Conservation (phyloP, 1,140 invertebrate species). For the Brachionus manjavacas region DNA sequence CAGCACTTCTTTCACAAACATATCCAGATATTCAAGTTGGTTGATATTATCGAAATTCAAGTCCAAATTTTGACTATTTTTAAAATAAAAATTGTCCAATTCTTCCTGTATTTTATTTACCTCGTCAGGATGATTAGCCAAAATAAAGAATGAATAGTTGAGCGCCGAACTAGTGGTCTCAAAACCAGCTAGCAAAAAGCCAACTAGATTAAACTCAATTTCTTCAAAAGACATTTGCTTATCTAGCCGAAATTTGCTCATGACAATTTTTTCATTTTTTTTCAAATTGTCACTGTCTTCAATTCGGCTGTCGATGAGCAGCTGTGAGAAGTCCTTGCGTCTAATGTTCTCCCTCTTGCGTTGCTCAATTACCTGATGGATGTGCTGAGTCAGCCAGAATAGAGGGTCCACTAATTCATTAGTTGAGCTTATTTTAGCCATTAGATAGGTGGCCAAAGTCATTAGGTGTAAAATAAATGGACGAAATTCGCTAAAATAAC, state of each 20-base stretch:
- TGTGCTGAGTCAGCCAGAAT: conserved; percentile 29
- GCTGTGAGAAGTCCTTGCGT: conserved; percentile 27
- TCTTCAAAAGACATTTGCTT: conserved; percentile 45
- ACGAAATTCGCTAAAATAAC: conserved; percentile 29
- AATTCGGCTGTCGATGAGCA: not conserved
- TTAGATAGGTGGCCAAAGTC: not conserved
- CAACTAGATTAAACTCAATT: conserved; percentile 49
- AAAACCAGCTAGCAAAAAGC: conserved; percentile 54
- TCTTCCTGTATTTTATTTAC: conserved; percentile 58
- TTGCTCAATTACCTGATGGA: conserved; percentile 13
- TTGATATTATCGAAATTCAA: not conserved
- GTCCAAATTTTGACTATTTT: not conserved
- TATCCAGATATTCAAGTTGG: conserved; percentile 4
- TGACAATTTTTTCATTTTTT: conserved; percentile 5
- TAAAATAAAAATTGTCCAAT: conserved; percentile 44
- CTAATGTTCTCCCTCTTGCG: not conserved
- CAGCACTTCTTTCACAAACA: conserved; percentile 28
- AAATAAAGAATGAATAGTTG: conserved; percentile 57
- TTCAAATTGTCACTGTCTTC: conserved; percentile 2
- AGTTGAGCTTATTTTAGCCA: not conserved
- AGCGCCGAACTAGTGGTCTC: conserved; percentile 59
- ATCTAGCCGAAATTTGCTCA: conserved; percentile 9
- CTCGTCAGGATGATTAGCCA: conserved; percentile 58
- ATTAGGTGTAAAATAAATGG: not conserved
- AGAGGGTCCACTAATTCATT: conserved; percentile 27